A percentile compares a stretch with the other conserved stretches of the same genome.
phyloP scores from a whole-genome alignment of 2,888 invertebrate species.

The Fragum sueziense region DNA sequence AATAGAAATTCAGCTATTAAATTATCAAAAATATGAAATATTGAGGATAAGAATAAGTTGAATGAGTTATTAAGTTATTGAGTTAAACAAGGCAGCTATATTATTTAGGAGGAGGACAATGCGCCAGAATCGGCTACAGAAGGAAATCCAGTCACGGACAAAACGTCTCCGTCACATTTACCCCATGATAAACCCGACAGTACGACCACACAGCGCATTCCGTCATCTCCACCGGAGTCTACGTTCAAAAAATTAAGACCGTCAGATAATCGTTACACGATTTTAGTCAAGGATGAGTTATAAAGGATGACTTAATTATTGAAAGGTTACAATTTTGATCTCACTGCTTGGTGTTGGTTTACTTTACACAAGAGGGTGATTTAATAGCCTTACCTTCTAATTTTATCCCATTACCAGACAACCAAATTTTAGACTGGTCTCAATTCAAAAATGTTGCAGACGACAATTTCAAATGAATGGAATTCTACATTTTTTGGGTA shows the following conservation, averaged over 20 bases:
- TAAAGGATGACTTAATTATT: slow-evolving; percentile 80
- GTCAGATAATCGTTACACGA: slow-evolving; percentile 96
- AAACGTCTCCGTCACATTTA: slow-evolving; percentile 44
- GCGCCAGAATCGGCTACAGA: background rate
- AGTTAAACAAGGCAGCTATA: background rate
- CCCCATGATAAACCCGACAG: slow-evolving; percentile 58
- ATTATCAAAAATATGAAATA: too few relatives aligned
- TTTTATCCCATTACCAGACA: too few relatives aligned
- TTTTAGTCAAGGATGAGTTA: slow-evolving; percentile 94
- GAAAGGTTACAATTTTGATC: background rate
- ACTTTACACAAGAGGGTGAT: background rate
- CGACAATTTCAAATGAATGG: too few relatives aligned
- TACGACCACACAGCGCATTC: slow-evolving; percentile 28
- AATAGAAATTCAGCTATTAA: too few relatives aligned
- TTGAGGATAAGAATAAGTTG: too few relatives aligned
- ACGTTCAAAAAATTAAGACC: slow-evolving; percentile 98
- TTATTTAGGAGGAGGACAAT: background rate
- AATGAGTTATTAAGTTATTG: too few relatives aligned
- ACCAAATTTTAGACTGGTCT: too few relatives aligned
- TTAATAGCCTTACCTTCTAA: background rate
- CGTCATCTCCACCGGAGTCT: slow-evolving; percentile 95
- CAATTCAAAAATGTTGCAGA: too few relatives aligned
- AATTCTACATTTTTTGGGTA: too few relatives aligned
- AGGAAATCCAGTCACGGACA: slow-evolving; percentile 5
- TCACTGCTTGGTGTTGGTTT: background rate